Percentiles rank a stretch among this genome's conserved stretches.
Evolutionary conservation across 2,888 invertebrate genomes (phyloP).

Genomic region (Tuberolachnus salignus): DNA sequence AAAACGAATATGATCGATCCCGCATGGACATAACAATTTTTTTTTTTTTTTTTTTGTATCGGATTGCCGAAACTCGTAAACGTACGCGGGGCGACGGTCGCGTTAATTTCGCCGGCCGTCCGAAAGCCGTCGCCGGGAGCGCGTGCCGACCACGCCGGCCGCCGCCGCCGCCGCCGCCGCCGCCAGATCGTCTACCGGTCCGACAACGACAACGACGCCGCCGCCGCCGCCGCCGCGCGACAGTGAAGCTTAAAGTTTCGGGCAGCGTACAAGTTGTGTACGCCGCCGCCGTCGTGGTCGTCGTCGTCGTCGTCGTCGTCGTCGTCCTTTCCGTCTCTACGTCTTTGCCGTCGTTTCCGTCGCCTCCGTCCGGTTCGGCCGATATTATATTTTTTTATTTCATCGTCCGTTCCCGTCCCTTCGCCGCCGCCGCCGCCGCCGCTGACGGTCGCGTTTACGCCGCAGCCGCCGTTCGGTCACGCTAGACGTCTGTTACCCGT

Average conservation of each 20-base stretch:
- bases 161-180: slow-evolving; percentile 32
- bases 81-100: too few species aligned
- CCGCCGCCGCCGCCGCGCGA: slow-evolving; percentile 29
- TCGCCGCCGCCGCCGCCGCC: neutral
- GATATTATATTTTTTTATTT: too few species aligned
- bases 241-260: slow-evolving; percentile 54
- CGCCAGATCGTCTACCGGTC: slow-evolving; percentile 48
- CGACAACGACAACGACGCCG: neutral
- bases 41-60: too few species aligned
- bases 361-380: too few species aligned
- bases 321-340: neutral
- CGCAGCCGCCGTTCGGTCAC: neutral
- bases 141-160: neutral
- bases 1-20: too few species aligned
- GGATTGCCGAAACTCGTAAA: too few species aligned
- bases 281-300: slow-evolving; percentile 1
- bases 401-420: too few species aligned
- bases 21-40: too few species aligned
- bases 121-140: neutral
- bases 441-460: neutral
- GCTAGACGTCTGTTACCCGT: neutral
- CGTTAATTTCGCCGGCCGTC: too few species aligned
- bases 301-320: neutral
- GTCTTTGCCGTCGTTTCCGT: neutral
- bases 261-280: slow-evolving; percentile 45